Percentiles rank a stretch among this genome's conserved stretches.
Conservation (phyloP, 2,888 invertebrate genomes). For the Dolomedes plantarius region DNA sequence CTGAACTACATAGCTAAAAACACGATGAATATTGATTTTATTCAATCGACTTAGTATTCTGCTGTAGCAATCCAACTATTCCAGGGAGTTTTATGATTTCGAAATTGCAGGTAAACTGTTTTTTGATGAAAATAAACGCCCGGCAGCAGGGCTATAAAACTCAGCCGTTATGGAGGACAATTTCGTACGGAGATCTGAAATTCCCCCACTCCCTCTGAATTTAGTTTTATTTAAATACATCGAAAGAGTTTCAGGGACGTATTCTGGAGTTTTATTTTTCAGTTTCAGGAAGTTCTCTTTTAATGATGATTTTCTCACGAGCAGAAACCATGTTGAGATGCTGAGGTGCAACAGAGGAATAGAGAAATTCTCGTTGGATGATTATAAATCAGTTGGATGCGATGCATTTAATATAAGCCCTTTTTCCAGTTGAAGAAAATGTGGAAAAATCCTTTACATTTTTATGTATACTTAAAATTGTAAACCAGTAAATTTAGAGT, state of each 20-base stretch:
- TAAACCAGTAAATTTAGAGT: too few species aligned
- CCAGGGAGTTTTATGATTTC: neutral
- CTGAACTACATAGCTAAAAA: neutral
- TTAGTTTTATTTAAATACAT: neutral
- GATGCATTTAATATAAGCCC: too few species aligned
- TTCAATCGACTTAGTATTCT: neutral
- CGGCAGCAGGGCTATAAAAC: neutral
- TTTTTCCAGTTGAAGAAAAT: too few species aligned
- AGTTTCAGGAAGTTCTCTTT: too few species aligned
- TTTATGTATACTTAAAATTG: too few species aligned
- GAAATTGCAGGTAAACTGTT: neutral
- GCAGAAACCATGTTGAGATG: too few species aligned
- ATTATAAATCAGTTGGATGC: too few species aligned
- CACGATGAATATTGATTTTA: neutral
- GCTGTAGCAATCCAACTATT: neutral
- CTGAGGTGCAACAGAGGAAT: too few species aligned
- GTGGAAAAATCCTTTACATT: too few species aligned
- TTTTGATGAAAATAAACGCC: neutral
- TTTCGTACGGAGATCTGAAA: neutral
- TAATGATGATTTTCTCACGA: too few species aligned
- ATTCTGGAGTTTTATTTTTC: too few species aligned
- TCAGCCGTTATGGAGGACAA: neutral
- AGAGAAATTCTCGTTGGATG: too few species aligned
- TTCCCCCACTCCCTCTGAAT: neutral
- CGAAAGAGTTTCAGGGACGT: neutral